Evolutionary conservation across 2,113 vertebrate species (phyloP).

Genomic region (Emydura subglobosa): DNA sequence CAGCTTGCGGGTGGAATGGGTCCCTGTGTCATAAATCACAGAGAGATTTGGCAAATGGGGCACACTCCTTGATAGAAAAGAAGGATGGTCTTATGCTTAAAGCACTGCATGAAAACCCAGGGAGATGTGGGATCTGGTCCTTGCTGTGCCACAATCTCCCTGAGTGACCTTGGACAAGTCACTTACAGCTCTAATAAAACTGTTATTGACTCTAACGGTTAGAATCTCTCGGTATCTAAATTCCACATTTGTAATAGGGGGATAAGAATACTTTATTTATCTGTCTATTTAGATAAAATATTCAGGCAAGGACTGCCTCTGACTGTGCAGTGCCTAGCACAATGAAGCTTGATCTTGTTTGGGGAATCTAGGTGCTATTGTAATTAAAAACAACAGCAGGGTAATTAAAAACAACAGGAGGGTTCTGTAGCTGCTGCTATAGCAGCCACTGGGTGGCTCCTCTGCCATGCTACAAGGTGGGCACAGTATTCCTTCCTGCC

Average conservation of each 20-base stretch:
- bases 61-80: background rate
- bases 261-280: background rate
- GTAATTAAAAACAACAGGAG: background rate
- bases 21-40: background rate
- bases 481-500: background rate
- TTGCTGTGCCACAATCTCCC: background rate
- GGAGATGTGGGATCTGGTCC: background rate
- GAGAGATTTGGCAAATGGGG: background rate
- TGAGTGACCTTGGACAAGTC: background rate
- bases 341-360: fast-evolving
- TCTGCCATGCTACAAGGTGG: background rate
- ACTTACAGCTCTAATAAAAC: background rate
- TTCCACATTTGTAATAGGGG: background rate
- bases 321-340: background rate
- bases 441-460: background rate
- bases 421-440: background rate
- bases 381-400: background rate
- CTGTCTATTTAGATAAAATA: background rate
- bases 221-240: background rate
- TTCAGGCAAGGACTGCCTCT: background rate
- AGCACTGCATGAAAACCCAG: background rate
- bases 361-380: background rate
- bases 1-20: background rate
- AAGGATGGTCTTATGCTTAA: background rate
- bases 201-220: no score